These are phyloP conservation scores for Blomia tropicalis DNA, from an alignment of 2,888 invertebrate species.

Conservation along the genomic window DNA sequence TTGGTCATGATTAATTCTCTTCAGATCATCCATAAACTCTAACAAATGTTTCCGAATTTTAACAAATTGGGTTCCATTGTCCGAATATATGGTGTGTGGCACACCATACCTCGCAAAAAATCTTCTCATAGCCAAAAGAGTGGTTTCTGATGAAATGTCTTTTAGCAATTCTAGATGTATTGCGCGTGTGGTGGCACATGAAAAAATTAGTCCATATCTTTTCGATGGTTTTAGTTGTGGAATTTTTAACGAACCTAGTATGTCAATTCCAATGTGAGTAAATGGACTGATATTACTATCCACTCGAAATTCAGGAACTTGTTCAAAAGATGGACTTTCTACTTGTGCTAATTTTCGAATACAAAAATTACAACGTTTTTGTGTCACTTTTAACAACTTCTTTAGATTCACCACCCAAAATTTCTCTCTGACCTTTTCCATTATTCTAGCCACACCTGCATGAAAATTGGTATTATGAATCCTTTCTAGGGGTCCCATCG, in stretches of 20 bases:
- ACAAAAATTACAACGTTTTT: neutral
- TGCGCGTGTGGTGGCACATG: neutral
- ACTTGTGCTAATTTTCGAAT: neutral
- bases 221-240: neutral
- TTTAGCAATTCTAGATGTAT: neutral
- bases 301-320: neutral
- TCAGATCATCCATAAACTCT: too few relatives aligned
- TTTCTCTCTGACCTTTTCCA: neutral
- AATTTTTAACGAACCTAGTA: neutral
- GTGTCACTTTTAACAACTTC: neutral
- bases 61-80: neutral
- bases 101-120: too few relatives aligned
- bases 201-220: neutral
- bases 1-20: too few relatives aligned
- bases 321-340: neutral
- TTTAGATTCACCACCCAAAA: neutral
- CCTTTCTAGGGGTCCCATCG: too few relatives aligned
- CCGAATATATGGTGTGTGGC: neutral
- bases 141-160: neutral
- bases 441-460: neutral
- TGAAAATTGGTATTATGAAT: neutral
- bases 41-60: too few relatives aligned
- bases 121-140: too few relatives aligned
- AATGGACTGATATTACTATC: neutral
- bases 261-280: neutral